Conservation (phyloP, 2,888 invertebrate species). For the Phaonia tiefii region DNA sequence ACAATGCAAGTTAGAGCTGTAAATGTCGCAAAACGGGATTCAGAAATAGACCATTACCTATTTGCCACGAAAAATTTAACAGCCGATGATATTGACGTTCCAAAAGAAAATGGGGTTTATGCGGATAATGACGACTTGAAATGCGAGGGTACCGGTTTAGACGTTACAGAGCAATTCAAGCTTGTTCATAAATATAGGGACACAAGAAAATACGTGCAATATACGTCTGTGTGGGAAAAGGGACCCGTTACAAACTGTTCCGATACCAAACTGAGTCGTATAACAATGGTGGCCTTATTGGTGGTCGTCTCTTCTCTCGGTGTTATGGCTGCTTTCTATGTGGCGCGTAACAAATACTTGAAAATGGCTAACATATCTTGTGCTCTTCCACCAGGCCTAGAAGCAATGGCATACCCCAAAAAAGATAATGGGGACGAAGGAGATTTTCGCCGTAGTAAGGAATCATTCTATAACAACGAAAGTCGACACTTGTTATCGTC, state of each 20-base stretch:
- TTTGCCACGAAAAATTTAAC: slow-evolving; percentile 63
- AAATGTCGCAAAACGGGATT: slow-evolving; percentile 68
- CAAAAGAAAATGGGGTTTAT: slow-evolving; percentile 41
- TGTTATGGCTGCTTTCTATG: slow-evolving; percentile 66
- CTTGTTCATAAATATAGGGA: slow-evolving; percentile 44
- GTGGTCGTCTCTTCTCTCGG: slow-evolving; percentile 63
- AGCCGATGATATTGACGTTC: slow-evolving; percentile 31
- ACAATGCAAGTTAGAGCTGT: slow-evolving; percentile 72
- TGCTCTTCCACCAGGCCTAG: slow-evolving; percentile 70
- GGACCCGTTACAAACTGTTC: slow-evolving; percentile 59
- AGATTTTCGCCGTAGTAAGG: slow-evolving; percentile 66
- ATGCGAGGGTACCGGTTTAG: slow-evolving; percentile 53
- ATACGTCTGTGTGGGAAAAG: slow-evolving; percentile 66
- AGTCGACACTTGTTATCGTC: slow-evolving; percentile 69
- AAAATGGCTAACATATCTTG: slow-evolving; percentile 72
- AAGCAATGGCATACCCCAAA: slow-evolving; percentile 62
- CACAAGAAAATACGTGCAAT: slow-evolving; percentile 55
- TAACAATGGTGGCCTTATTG: slow-evolving; percentile 63
- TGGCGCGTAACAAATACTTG: slow-evolving; percentile 68
- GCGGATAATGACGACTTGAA: slow-evolving; percentile 61
- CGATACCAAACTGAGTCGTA: slow-evolving; percentile 55
- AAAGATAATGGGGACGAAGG: slow-evolving; percentile 60
- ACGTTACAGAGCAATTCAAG: slow-evolving; percentile 31
- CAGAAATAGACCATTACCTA: slow-evolving; percentile 69
- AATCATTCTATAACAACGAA: slow-evolving; percentile 69